phyloP scores from a whole-genome alignment of 2,797 vertebrate genomes.

The Hydrolagus colliei region DNA sequence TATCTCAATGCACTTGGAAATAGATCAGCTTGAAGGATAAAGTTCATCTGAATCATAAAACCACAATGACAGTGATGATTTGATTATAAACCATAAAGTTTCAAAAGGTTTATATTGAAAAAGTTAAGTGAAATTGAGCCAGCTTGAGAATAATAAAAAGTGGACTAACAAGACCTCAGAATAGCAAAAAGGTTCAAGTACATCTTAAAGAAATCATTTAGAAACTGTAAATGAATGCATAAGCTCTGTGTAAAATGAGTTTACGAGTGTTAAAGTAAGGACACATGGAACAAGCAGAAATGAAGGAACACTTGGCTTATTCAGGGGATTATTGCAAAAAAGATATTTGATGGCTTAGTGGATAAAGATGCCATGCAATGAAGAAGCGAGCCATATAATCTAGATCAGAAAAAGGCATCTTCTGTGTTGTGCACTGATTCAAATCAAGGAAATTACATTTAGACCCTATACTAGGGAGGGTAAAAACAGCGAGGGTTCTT shows the following conservation, averaged over 20 bases:
- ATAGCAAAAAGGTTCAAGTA: constrained; percentile 3
- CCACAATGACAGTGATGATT: constrained; percentile 19
- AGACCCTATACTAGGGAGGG: too few species aligned
- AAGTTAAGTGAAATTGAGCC: constrained; percentile 22
- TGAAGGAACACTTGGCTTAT: background rate
- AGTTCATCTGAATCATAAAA: constrained; percentile 25
- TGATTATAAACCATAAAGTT: constrained; percentile 29
- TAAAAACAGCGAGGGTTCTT: too few species aligned
- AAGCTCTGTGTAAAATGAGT: background rate
- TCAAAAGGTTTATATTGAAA: constrained; percentile 25
- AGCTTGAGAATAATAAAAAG: constrained; percentile 25
- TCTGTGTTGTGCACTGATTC: too few species aligned
- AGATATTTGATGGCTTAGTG: too few species aligned
- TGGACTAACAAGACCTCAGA: background rate
- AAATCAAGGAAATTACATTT: too few species aligned
- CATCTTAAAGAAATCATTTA: constrained; percentile 8
- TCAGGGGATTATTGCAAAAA: background rate
- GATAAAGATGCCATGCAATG: too few species aligned
- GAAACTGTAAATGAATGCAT: constrained; percentile 3
- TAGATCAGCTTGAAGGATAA: background rate
- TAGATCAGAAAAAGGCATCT: too few species aligned
- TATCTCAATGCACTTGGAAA: background rate
- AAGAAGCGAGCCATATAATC: too few species aligned
- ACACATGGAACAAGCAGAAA: background rate
- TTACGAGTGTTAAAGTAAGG: background rate